Conservation (phyloP, 2,888 invertebrate species). For the Philereme vetulata region DNA sequence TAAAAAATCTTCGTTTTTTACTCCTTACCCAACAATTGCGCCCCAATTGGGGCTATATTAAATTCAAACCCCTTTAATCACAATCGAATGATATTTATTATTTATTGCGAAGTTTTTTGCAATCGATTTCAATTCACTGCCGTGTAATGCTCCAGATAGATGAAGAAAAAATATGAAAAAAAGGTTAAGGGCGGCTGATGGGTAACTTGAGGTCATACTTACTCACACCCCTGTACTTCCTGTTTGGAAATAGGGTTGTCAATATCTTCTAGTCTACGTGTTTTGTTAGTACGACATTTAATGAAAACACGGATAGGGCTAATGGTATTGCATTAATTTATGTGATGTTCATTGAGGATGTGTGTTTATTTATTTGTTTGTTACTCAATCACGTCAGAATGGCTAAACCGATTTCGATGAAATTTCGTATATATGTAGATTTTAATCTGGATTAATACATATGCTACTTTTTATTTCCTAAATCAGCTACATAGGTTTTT, state of each 20-base stretch:
- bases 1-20: slow-evolving; percentile 54
- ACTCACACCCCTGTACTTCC: slow-evolving; percentile 82
- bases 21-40: slow-evolving; percentile 50
- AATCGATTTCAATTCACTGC: slow-evolving; percentile 60
- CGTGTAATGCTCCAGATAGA: slow-evolving; percentile 75
- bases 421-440: too few relatives aligned
- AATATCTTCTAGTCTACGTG: not conserved
- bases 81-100: slow-evolving; percentile 71
- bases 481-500: too few relatives aligned
- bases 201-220: slow-evolving; percentile 82
- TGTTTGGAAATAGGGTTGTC: slow-evolving; percentile 66
- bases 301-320: too few relatives aligned
- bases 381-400: too few relatives aligned
- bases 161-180: slow-evolving; percentile 49
- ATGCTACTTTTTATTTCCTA: too few relatives aligned
- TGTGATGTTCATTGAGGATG: too few relatives aligned
- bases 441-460: too few relatives aligned
- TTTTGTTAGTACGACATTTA: too few relatives aligned
- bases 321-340: too few relatives aligned
- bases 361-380: too few relatives aligned
- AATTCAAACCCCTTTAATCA: slow-evolving; percentile 80
- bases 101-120: slow-evolving; percentile 78
- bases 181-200: slow-evolving; percentile 68
- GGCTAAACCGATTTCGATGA: too few relatives aligned
- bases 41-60: slow-evolving; percentile 77